Percentiles rank a stretch among this genome's conserved stretches.
Evolutionary conservation across 2,888 invertebrate species (phyloP).

Genomic region (Agrochola lota): DNA sequence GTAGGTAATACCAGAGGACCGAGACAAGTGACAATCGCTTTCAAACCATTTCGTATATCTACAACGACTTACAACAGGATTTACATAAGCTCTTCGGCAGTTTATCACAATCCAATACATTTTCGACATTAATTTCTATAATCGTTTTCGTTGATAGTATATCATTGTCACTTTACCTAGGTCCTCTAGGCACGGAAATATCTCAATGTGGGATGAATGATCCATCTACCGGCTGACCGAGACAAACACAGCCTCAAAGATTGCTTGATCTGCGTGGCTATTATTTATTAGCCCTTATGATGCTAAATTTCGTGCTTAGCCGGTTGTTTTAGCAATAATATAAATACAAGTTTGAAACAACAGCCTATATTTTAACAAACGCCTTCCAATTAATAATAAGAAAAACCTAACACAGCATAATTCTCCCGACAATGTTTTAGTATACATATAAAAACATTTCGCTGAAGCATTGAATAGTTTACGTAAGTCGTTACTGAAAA

Average conservation of each 20-base stretch:
- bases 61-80: background rate
- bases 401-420: slow-evolving; percentile 9
- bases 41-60: background rate
- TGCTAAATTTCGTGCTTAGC: background rate
- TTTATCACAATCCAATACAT: background rate
- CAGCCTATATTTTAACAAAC: background rate
- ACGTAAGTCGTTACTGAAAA: slow-evolving; percentile 65
- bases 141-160: background rate
- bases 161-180: background rate
- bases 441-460: slow-evolving; percentile 41
- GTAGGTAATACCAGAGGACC: background rate
- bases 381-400: slow-evolving; percentile 25
- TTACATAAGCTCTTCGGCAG: background rate
- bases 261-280: background rate
- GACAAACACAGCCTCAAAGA: background rate
- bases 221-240: background rate
- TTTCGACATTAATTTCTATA: background rate
- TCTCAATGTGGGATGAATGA: background rate
- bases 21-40: background rate
- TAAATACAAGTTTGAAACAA: background rate
- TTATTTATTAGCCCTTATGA: background rate
- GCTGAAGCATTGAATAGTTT: slow-evolving; percentile 65
- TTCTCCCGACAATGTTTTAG: slow-evolving; percentile 4
- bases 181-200: background rate
- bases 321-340: background rate